phyloP scores from a whole-genome alignment of 2,797 vertebrate genomes.

The Heterohyrax brucei region DNA sequence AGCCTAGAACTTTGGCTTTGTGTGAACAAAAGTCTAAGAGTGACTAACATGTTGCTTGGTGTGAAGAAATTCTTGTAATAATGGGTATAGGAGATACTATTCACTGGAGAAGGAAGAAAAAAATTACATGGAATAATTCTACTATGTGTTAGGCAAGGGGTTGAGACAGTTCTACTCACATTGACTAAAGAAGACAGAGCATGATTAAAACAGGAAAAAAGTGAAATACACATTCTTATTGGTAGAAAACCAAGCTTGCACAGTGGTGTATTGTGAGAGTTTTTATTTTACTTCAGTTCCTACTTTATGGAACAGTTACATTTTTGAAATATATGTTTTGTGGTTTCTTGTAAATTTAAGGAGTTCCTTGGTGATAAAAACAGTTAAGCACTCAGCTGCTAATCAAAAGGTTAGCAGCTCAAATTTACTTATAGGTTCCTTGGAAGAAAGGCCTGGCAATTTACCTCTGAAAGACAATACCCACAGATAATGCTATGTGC shows the following conservation, averaged over 20 bases:
- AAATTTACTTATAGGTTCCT: neutral
- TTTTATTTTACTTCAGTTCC: conserved; percentile 40
- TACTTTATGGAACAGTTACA: conserved; percentile 11
- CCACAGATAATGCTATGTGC: neutral
- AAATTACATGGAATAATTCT: neutral
- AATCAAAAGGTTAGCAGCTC: neutral
- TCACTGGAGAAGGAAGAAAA: neutral
- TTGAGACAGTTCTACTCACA: neutral
- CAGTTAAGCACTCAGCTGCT: neutral
- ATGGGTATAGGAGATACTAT: neutral
- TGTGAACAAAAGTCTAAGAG: conserved; percentile 14
- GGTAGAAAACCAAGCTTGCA: conserved; percentile 2
- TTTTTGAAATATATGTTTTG: conserved; percentile 58
- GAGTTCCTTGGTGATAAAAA: neutral
- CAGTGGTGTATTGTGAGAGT: neutral
- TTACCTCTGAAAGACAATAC: neutral
- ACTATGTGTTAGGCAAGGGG: neutral
- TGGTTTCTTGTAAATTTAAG: conserved; percentile 51
- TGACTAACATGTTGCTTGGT: neutral
- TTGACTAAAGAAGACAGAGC: neutral
- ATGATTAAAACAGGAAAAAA: conserved; percentile 27
- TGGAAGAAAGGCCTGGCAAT: neutral
- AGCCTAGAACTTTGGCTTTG: neutral
- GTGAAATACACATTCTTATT: neutral
- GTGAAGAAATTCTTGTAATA: conserved; percentile 23